These are phyloP conservation scores for Opisthocomus hoazin DNA, from an alignment of 2,113 vertebrate species.

Conservation along the genomic window DNA sequence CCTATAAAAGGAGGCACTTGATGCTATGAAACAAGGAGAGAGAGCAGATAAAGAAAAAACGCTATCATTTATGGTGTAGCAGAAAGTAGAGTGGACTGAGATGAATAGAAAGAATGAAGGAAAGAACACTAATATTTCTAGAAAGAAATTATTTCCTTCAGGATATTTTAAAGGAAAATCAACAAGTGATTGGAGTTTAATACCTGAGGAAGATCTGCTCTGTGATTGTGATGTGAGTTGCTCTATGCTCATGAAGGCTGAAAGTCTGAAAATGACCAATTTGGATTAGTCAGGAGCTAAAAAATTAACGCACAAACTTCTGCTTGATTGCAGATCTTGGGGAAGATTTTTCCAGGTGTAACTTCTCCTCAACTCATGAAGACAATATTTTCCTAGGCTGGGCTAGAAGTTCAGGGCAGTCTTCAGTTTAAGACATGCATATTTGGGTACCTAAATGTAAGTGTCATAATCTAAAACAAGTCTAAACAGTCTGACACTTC, in stretches of 20 bases:
- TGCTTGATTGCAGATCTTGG: neutral
- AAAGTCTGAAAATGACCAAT: neutral
- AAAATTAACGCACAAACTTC: neutral
- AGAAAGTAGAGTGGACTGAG: neutral
- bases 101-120: neutral
- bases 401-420: neutral
- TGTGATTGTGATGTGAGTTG: neutral
- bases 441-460: neutral
- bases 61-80: neutral
- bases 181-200: neutral
- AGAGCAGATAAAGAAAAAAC: neutral
- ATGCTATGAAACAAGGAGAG: neutral
- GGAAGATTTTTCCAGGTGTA: neutral
- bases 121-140: neutral
- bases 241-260: neutral
- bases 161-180: neutral
- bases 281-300: neutral
- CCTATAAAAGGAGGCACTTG: neutral
- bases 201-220: neutral
- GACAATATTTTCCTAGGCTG: neutral
- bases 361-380: neutral
- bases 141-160: neutral
- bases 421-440: neutral
- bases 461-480: neutral
- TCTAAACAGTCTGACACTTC: neutral